These are phyloP conservation scores for Daboia siamensis DNA, from an alignment of 2,113 vertebrate genomes.

Conservation along the genomic window DNA sequence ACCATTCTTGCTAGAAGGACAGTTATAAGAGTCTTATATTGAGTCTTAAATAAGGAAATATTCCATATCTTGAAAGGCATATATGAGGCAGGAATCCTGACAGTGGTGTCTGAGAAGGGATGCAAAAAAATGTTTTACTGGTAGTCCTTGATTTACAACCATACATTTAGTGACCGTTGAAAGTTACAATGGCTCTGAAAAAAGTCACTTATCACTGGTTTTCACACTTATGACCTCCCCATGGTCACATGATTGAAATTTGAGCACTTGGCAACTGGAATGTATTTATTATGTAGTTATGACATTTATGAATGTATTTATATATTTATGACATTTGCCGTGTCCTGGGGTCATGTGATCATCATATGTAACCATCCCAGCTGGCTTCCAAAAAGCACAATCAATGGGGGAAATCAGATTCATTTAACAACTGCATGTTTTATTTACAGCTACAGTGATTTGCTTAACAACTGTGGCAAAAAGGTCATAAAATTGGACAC, in stretches of 20 bases:
- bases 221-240: no score
- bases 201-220: no score
- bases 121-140: not conserved
- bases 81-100: not conserved
- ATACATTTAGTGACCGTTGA: no score
- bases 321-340: not conserved
- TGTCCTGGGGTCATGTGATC: not conserved
- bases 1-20: not conserved
- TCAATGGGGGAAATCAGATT: not conserved
- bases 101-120: not conserved
- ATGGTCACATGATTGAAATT: no score
- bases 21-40: not conserved
- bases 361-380: not conserved
- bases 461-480: not conserved
- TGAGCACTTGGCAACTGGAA: not conserved
- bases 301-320: not conserved
- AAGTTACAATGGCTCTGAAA: no score
- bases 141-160: not conserved
- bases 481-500: not conserved
- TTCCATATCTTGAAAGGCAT: conserved; percentile 16
- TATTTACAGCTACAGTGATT: not conserved
- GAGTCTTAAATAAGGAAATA: not conserved
- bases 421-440: not conserved
- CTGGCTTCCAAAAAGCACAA: not conserved
- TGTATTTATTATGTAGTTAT: not conserved